A percentile compares a stretch with the other conserved stretches of the same genome.
phyloP scores from a whole-genome alignment of 2,113 vertebrate genomes.

The Laterallus jamaicensis region DNA sequence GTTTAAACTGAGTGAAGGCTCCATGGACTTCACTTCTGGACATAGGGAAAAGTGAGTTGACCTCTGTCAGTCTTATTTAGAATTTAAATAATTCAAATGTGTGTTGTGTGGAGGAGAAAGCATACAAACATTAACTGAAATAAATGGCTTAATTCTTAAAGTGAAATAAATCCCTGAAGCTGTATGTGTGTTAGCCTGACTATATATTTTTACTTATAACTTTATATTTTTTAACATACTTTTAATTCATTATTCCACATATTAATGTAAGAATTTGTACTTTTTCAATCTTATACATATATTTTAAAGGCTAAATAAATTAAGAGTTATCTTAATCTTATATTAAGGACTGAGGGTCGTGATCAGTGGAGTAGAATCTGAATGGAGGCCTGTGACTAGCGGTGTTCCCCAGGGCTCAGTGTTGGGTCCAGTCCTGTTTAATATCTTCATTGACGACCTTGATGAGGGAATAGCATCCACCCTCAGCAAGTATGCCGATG shows the following conservation, averaged over 20 bases:
- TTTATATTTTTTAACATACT: not conserved
- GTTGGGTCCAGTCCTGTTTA: too few species aligned
- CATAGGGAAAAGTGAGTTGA: not conserved
- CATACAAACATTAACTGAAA: not conserved
- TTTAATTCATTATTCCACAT: not conserved
- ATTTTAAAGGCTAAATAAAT: not conserved
- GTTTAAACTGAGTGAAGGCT: not conserved
- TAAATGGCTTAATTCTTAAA: not conserved
- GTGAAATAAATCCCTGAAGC: not conserved
- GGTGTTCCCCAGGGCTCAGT: too few species aligned
- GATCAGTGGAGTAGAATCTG: too few species aligned
- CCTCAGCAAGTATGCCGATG: too few species aligned
- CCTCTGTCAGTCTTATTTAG: not conserved
- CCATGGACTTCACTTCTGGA: not conserved
- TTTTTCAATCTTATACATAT: rapidly evolving
- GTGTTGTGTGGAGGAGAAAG: not conserved
- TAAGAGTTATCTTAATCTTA: not conserved
- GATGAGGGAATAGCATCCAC: too few species aligned
- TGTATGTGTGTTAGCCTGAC: rapidly evolving
- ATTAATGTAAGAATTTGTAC: not conserved
- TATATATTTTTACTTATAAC: not conserved
- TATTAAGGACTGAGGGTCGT: too few species aligned
- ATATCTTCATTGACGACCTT: too few species aligned
- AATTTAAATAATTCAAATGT: not conserved
- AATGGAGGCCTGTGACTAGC: too few species aligned